Evolutionary conservation across 2,888 invertebrate species (phyloP).

Genomic region (Meliscaeva auricollis): DNA sequence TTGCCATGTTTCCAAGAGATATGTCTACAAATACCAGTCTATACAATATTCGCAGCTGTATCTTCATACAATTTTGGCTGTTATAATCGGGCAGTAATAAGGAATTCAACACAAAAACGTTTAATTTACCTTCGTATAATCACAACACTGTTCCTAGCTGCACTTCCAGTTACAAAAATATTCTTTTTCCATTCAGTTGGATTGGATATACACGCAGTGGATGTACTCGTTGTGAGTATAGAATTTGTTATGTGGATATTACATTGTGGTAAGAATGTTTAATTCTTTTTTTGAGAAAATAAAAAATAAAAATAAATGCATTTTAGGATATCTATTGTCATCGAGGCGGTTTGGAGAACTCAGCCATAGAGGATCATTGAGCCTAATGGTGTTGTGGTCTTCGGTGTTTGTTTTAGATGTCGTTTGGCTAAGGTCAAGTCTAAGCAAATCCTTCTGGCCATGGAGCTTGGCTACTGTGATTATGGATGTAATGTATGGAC

Average conservation of each 20-base stretch:
- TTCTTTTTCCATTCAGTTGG: conserved; percentile 87
- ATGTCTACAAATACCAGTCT: conserved; percentile 90
- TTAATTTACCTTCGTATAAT: conserved; percentile 88
- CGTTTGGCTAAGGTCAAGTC: conserved; percentile 89
- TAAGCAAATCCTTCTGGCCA: conserved; percentile 85
- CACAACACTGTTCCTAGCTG: conserved; percentile 87
- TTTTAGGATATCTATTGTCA: conserved; percentile 85
- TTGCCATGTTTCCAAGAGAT: conserved; percentile 94
- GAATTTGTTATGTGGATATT: conserved; percentile 92
- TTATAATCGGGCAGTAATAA: conserved; percentile 86
- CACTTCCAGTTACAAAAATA: conserved; percentile 89
- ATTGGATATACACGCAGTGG: conserved; percentile 86
- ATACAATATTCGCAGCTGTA: conserved; percentile 89
- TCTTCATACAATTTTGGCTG: conserved; percentile 94
- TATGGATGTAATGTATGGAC: conserved; percentile 88
- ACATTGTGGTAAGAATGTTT: conserved; percentile 89
- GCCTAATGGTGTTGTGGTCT: conserved; percentile 89
- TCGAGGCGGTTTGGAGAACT: conserved; percentile 87
- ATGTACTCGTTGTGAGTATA: conserved; percentile 89
- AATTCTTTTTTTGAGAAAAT: neutral
- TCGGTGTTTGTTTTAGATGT: conserved; percentile 88
- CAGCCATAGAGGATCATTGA: conserved; percentile 90
- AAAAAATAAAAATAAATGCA: neutral
- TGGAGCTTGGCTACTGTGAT: conserved; percentile 87
- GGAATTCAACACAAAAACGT: conserved; percentile 87